Conservation (phyloP, 2,888 invertebrate genomes). For the Plebejus melissa region DNA sequence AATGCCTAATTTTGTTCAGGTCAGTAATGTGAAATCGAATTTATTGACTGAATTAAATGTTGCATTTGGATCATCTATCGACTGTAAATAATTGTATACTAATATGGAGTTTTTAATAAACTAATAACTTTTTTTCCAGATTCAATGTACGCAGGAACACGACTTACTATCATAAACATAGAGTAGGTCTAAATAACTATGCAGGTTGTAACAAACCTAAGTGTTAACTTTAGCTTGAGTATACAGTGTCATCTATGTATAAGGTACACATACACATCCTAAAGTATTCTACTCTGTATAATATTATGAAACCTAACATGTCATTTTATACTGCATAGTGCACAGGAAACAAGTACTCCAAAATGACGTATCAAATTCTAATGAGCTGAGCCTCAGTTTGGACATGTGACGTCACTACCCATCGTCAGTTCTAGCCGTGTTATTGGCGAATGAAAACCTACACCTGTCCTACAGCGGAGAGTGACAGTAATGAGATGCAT, state of each 20-base stretch:
- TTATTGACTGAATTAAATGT: neutral
- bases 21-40: conserved; percentile 4
- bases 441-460: conserved; percentile 41
- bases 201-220: too few relatives aligned
- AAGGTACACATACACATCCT: too few relatives aligned
- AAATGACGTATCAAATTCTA: neutral
- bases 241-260: too few relatives aligned
- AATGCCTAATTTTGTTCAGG: conserved; percentile 17
- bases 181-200: too few relatives aligned
- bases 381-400: neutral
- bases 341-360: neutral
- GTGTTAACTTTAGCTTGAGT: too few relatives aligned
- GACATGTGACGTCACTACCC: neutral
- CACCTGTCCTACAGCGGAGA: conserved; percentile 39
- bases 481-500: conserved; percentile 55
- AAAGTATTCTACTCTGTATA: too few relatives aligned
- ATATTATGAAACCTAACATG: too few relatives aligned
- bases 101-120: too few relatives aligned
- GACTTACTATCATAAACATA: too few relatives aligned
- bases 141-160: too few relatives aligned
- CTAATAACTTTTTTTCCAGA: too few relatives aligned
- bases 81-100: neutral
- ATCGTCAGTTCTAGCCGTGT: conserved; percentile 28
- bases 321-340: neutral
- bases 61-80: neutral